Evolutionary conservation across 30 jellyfish, hydroid and myxozoan species (phyloP), one percentile per base, ranked within the genome.

Genomic region (Hydra vulgaris): DNA sequence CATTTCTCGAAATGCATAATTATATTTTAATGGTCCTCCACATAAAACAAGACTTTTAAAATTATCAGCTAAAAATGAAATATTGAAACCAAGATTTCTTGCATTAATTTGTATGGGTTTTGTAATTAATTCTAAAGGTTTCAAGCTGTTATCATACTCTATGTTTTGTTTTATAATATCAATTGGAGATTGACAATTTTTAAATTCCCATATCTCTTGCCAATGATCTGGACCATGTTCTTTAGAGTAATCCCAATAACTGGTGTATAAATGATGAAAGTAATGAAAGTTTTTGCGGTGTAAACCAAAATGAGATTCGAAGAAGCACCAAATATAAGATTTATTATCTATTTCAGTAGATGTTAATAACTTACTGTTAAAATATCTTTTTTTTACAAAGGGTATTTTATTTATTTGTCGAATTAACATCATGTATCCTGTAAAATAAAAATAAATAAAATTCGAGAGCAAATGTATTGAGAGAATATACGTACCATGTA

Each of bases 11-110:
- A 92, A 78, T 26, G 54, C 72, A 69, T 83, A 92, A n/a, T 86
- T 83, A 21, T 85, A 81, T 8, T 70, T 83, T 86, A 90, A 73
- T 17, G 97, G 95, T 21, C 97, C 97, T 0, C 92, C 95, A 25
- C 77, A 23, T 17, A 90, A 25, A 7, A 53, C 54, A 26, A 78
- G 79, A 12, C 80, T 79, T 80, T 66, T 25, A 3, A 23, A 21
- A 52, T 80, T 55, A 7, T 20, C 72, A 78, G 96, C 71, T 53
- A 27, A 61, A 0, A 82, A 86, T 56, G 89, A 77, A 7, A 88
- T 70, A 1, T 87, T 54, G 0, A 84, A 74, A 8, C 96, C 96
- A 79, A 86, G 79, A 83, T 88, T 88, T 17, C 82, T 40, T 19
- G 84, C 78, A 78, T 52, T 0, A 15, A 78, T 22, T 25, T n/a